A percentile compares a stretch with the other conserved stretches of the same genome.
Conservation (phyloP, 2,888 invertebrate species). For the Cerceris ruficornis region DNA sequence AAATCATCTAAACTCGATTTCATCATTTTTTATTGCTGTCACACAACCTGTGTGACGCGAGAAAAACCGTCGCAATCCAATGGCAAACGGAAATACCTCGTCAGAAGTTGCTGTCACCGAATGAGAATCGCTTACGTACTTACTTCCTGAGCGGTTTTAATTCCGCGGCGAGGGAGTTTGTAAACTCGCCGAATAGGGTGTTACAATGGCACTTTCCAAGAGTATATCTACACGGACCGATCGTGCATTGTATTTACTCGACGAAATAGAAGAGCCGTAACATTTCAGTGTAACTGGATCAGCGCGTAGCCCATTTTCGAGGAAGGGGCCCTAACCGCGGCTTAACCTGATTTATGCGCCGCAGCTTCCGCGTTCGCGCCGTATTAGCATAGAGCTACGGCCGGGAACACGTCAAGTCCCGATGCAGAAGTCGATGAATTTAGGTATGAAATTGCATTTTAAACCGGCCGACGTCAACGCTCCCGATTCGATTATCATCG, state of each 20-base stretch:
- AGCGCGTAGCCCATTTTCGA: conserved; percentile 46
- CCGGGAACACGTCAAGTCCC: conserved; percentile 61
- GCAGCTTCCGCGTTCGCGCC: conserved; percentile 58
- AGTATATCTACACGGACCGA: conserved; percentile 7
- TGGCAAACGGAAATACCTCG: no score
- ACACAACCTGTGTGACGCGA: no score
- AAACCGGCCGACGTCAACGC: conserved; percentile 47
- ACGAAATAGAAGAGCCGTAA: conserved; percentile 24
- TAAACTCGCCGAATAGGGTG: conserved; percentile 25
- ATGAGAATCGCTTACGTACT: conserved; percentile 3
- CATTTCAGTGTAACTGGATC: conserved; percentile 44
- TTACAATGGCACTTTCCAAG: not conserved
- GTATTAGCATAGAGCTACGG: conserved; percentile 63
- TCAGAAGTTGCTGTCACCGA: not conserved
- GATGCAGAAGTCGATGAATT: conserved; percentile 64
- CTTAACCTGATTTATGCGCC: conserved; percentile 62
- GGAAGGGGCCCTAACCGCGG: conserved; percentile 55
- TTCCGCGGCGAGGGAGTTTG: conserved; percentile 14
- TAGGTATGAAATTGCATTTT: conserved; percentile 63
- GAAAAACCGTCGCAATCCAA: no score
- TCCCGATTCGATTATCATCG: conserved; percentile 60
- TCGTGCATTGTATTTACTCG: conserved; percentile 36
- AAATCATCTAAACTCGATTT: no score
- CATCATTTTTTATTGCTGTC: no score
- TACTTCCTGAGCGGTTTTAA: conserved; percentile 7